phyloP scores from a whole-genome alignment of 2,113 vertebrate genomes.

The Pithys albifrons region DNA sequence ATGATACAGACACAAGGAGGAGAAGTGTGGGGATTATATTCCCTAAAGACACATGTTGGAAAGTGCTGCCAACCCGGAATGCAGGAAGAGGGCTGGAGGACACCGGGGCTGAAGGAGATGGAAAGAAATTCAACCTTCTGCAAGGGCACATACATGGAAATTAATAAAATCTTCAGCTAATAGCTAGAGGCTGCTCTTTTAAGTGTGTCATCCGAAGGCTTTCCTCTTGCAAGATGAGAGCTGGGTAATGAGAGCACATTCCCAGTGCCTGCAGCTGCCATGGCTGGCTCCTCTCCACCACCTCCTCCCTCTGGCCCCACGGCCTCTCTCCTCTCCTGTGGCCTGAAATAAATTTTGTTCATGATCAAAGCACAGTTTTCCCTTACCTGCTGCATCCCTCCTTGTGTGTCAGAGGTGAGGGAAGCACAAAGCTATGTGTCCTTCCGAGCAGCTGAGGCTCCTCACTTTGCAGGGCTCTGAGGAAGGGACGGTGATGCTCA shows the following conservation, averaged over 20 bases:
- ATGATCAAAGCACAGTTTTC: neutral
- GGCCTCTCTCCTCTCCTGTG: neutral
- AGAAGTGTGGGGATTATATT: neutral
- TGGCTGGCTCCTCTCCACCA: neutral
- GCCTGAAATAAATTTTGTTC: neutral
- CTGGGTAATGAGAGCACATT: neutral
- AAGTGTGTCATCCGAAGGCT: conserved; percentile 8
- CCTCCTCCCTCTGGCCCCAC: neutral
- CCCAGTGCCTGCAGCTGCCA: neutral
- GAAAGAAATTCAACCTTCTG: conserved; percentile 32
- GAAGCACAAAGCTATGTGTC: neutral
- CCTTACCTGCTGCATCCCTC: neutral
- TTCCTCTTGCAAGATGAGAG: neutral
- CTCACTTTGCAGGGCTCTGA: neutral
- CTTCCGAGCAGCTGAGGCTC: neutral
- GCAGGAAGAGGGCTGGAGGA: neutral
- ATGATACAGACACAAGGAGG: neutral
- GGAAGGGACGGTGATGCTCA: fast-evolving
- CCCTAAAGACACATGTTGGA: neutral
- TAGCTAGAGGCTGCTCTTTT: conserved; percentile 18
- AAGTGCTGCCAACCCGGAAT: neutral
- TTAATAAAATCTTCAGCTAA: conserved; percentile 34
- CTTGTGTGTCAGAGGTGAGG: neutral
- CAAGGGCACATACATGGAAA: conserved; percentile 5
- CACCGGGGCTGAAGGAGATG: neutral